Evolutionary conservation across 2,888 invertebrate species (phyloP).

Genomic region (Sphaerophoria rueppellii): DNA sequence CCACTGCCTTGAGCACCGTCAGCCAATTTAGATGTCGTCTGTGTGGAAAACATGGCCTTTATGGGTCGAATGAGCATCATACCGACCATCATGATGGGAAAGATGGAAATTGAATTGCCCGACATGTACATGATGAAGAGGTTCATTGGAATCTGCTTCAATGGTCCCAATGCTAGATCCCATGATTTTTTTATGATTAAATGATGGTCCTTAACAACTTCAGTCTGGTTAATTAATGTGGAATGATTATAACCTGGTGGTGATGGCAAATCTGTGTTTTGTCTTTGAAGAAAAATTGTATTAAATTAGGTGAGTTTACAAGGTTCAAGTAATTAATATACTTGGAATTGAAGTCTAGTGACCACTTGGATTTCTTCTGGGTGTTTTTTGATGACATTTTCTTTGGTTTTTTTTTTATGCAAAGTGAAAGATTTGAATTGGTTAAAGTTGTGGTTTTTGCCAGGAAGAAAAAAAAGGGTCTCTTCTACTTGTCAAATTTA

Average conservation of each 20-base stretch:
- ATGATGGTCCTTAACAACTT: slow-evolving; percentile 91
- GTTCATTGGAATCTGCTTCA: slow-evolving; percentile 99
- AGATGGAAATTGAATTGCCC: slow-evolving; percentile 99
- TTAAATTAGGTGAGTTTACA: not conserved
- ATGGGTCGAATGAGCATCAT: slow-evolving; percentile 98
- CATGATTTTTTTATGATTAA: slow-evolving; percentile 96
- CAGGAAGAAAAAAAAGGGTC: slow-evolving; percentile 19
- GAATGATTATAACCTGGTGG: slow-evolving; percentile 94
- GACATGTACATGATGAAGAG: slow-evolving; percentile 99
- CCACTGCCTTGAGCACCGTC: slow-evolving; percentile 94
- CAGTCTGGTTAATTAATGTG: slow-evolving; percentile 87
- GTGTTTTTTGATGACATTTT: slow-evolving; percentile 80
- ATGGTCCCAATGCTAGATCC: slow-evolving; percentile 96
- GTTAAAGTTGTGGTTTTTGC: slow-evolving; percentile 26
- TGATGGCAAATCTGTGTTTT: slow-evolving; percentile 85
- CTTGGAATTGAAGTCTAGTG: slow-evolving; percentile 85
- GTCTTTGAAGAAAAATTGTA: slow-evolving; percentile 74
- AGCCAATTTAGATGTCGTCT: slow-evolving; percentile 95
- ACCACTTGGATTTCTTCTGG: slow-evolving; percentile 85
- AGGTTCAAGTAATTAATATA: slow-evolving; percentile 77
- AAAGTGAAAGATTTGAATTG: not conserved
- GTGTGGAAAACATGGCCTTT: slow-evolving; percentile 95
- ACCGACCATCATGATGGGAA: slow-evolving; percentile 99
- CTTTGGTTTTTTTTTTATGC: slow-evolving; percentile 36
- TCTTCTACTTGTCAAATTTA: slow-evolving; percentile 32